Base-by-base conservation (phyloP, 1,140 invertebrate genomes). In the Antheraea pernyi region DNA sequence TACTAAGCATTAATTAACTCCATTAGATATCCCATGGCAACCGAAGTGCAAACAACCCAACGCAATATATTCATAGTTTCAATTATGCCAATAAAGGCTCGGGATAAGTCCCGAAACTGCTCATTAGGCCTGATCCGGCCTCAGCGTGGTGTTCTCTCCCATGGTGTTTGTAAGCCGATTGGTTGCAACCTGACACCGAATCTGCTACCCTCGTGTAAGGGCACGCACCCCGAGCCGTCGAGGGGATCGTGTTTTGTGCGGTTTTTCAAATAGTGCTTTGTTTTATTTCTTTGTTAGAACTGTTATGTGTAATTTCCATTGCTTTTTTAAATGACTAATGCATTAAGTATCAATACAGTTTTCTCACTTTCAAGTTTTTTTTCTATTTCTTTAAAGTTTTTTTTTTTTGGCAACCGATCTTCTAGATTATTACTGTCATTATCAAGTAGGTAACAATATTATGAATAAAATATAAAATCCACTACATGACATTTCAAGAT, bases 131-230 rank as follows among this genome's bases (percentile, higher is more conserved):
- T 61, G 60, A 61, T 61, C 60, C 46, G 46, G 46, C 46, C 46
- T 53, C 46, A 73, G 82, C 76, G 76, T 79, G 75, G 78, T 81
- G 79, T 82, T 81, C 79, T 78, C 76, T 83, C 86, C 81, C 78
- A 79, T 79, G 80, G 84, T 75, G 79, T 85, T 75, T 76, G 80
- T 86, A 90, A 88, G 85, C 85, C 77, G 86, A 87, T 89, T 88
- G 84, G 64, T 42, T 63, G 86, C 71, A 89, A 89, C 81, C 80
- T 76, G 85, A 89, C 81, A 85, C 87, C 82, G 77, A 89, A 87
- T 77, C 83, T 75, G 71, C 82, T 83, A 86, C 81, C 83, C 84
- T 79, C 68, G 70, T 73, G 79, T 75, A 74, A 68, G 53, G 79
- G 79, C 79, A 81, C 79, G 78, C 68, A 71, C 71, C 72, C 4